These are phyloP conservation scores for Sebastes steindachneri DNA, from an alignment of 2,797 vertebrate genomes.

Conservation along the genomic window DNA sequence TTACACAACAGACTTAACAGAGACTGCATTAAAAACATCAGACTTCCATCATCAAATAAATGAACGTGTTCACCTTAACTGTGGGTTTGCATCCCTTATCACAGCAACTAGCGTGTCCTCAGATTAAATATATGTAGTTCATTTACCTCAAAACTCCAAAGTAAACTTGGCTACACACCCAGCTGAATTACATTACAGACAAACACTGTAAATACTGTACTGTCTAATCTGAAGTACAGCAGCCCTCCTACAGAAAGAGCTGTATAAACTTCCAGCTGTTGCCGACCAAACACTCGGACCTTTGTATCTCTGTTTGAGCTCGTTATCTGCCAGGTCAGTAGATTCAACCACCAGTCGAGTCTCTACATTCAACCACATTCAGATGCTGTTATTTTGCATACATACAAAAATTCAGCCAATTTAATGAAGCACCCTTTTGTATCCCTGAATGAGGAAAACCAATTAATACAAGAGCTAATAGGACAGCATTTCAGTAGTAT, in stretches of 20 bases:
- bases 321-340: conserved; percentile 27
- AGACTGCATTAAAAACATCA: too few relatives aligned
- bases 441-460: neutral
- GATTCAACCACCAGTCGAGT: neutral
- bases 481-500: neutral
- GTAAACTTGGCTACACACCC: neutral
- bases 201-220: neutral
- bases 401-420: neutral
- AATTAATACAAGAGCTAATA: neutral
- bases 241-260: neutral
- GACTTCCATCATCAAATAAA: too few relatives aligned
- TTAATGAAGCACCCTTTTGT: neutral
- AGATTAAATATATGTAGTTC: neutral
- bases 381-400: neutral
- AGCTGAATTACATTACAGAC: neutral
- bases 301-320: conserved; percentile 21
- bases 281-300: conserved; percentile 3
- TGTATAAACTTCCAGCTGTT: neutral
- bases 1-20: neutral
- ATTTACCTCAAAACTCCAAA: too few relatives aligned
- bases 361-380: neutral
- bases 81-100: neutral
- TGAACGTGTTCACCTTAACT: too few relatives aligned
- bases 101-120: neutral
- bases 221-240: neutral